Conservation (phyloP, 1,140 invertebrate species). For the Centruroides sculpturatus region DNA sequence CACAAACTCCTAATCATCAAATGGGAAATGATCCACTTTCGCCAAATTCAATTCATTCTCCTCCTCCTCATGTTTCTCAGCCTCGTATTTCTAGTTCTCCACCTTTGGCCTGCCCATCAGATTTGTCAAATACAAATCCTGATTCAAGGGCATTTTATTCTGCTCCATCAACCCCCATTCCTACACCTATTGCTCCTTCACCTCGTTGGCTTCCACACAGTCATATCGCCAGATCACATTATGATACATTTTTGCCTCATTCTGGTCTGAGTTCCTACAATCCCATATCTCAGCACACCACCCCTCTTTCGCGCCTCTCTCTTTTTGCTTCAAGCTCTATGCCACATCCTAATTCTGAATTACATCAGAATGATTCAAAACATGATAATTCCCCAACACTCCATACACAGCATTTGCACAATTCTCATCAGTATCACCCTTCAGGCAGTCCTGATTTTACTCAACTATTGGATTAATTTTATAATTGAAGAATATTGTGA, state of each 20-base stretch:
- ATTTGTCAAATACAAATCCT: slow-evolving; percentile 4
- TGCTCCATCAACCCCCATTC: slow-evolving; percentile 12
- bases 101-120: slow-evolving; percentile 5
- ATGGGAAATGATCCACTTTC: background rate
- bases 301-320: slow-evolving; percentile 13
- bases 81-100: slow-evolving; percentile 7
- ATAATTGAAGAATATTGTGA: too few species aligned
- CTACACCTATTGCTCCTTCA: slow-evolving; percentile 9
- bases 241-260: background rate
- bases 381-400: slow-evolving; percentile 1
- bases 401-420: background rate
- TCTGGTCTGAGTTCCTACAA: slow-evolving; percentile 10
- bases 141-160: slow-evolving; percentile 15
- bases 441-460: slow-evolving; percentile 15
- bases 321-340: slow-evolving; percentile 11
- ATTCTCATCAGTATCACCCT: slow-evolving; percentile 10
- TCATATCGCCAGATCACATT: slow-evolving; percentile 9
- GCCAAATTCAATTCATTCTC: too few species aligned
- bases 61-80: background rate
- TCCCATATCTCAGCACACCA: slow-evolving; percentile 9
- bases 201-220: slow-evolving; percentile 11
- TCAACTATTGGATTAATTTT: slow-evolving; percentile 14
- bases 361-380: slow-evolving; percentile 3
- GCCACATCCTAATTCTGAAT: slow-evolving; percentile 1
- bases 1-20: background rate